These are phyloP conservation scores for Lingula anatina DNA, from an alignment of 2,888 invertebrate species.

Conservation along the genomic window DNA sequence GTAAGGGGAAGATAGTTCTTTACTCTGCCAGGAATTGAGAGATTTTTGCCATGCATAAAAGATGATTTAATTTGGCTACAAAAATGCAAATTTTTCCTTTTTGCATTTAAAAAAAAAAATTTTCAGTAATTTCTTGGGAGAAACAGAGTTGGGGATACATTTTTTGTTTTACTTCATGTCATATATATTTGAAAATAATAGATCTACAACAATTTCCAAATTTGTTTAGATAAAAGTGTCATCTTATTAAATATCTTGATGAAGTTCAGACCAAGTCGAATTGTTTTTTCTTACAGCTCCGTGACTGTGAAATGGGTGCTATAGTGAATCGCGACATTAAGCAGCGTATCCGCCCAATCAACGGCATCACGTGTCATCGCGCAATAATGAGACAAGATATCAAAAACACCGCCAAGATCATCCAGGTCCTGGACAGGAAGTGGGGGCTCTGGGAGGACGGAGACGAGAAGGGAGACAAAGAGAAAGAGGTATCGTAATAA, in stretches of 20 bases:
- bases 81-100: background rate
- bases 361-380: constrained; percentile 44
- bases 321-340: constrained; percentile 96
- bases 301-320: constrained; percentile 87
- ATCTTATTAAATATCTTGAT: too few species aligned
- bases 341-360: constrained; percentile 78
- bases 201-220: too few species aligned
- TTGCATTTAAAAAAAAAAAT: background rate
- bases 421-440: constrained; percentile 82
- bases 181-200: too few species aligned
- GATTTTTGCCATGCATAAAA: background rate
- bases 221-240: too few species aligned
- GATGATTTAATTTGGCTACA: background rate
- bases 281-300: constrained; percentile 67
- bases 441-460: constrained; percentile 71
- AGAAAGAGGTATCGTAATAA: constrained; percentile 44
- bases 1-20: constrained; percentile 57
- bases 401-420: constrained; percentile 83
- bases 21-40: too few species aligned
- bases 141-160: too few species aligned
- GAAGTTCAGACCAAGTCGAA: too few species aligned
- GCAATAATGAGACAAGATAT: constrained; percentile 77
- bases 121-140: too few species aligned
- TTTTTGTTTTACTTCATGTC: too few species aligned
- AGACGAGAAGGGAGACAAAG: constrained; percentile 40